These are phyloP conservation scores for Marmota flaviventris DNA, from an alignment of 2,113 vertebrate species.

Conservation along the genomic window DNA sequence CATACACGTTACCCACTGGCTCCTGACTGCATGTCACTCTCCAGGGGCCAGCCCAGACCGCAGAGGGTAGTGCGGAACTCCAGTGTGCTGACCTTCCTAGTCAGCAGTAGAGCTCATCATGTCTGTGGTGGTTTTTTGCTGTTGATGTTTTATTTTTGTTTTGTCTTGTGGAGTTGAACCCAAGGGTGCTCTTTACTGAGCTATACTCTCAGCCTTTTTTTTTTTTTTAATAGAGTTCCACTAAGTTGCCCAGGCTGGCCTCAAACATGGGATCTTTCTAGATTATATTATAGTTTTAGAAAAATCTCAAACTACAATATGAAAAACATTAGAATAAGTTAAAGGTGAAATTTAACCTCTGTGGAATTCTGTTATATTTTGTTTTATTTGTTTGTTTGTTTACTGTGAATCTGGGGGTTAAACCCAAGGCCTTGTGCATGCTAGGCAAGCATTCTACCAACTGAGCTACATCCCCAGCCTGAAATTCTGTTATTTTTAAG, in stretches of 20 bases:
- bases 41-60: neutral
- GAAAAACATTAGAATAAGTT: constrained; percentile 50
- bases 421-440: no score
- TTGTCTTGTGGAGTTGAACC: neutral
- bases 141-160: neutral
- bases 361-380: neutral
- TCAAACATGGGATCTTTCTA: neutral
- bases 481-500: constrained; percentile 76
- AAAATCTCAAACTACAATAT: constrained; percentile 9
- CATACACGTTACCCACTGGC: neutral
- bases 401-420: no score
- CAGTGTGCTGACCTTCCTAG: neutral
- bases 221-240: neutral
- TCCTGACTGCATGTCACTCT: neutral
- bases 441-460: no score
- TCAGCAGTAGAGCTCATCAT: neutral
- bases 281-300: constrained; percentile 7
- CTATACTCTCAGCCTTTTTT: neutral
- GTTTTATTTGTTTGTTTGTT: no score
- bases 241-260: neutral
- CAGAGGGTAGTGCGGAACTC: neutral
- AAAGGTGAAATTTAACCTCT: constrained; percentile 61
- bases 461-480: no score
- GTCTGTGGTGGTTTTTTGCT: neutral
- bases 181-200: neutral